Evolutionary conservation across 1,140 invertebrate genomes (phyloP), one percentile per base, ranked within the genome.

Genomic region (Papilio helenus): DNA sequence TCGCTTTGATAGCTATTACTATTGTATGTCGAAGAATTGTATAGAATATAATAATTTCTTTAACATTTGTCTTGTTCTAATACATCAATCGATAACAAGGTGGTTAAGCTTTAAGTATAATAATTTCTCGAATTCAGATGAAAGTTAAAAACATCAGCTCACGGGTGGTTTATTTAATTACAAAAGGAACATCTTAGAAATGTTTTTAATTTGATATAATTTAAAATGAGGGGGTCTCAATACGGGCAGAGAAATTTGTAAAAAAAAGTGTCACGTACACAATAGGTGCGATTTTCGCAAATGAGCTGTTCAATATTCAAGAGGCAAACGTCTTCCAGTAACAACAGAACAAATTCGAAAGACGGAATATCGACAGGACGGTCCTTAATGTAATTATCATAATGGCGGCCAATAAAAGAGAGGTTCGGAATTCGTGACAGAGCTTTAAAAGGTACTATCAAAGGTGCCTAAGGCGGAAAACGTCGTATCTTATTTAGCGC

Each of bases 381-480:
- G 85, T 84, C 90, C 92, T 91, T 93, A 94, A 94, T 90, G 90
- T 89, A 93, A 93, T 94, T 94, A 93, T 91, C 91, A 94, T 93
- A 94, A 93, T 94, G 91, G 90, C 90, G 88, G 89, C 93, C 91
- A 92, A 93, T 94, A 92, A 93, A 94, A 92, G 90, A 87, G 90
- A 89, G 89, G 86, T 92, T 90, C 88, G 80, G 85, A 92, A 92
- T 94, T 92, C 90, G 89, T 92, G 89, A 90, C 89, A 87, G 82
- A 89, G 90, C 89, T 94, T 94, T 93, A 93, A 92, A 93, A 94
- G 91, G 87, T 92, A 91, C 89, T 89, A 92, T 93, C 92, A 93
- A 93, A 94, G 91, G 90, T 93, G 90, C 91, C 90, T 88, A 81
- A 89, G 91, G 92, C 91, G 91, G 90, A 92, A 94, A 94, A 93